These are phyloP conservation scores for Sebastolobus alascanus DNA, from an alignment of 2,797 vertebrate genomes.

Conservation along the genomic window DNA sequence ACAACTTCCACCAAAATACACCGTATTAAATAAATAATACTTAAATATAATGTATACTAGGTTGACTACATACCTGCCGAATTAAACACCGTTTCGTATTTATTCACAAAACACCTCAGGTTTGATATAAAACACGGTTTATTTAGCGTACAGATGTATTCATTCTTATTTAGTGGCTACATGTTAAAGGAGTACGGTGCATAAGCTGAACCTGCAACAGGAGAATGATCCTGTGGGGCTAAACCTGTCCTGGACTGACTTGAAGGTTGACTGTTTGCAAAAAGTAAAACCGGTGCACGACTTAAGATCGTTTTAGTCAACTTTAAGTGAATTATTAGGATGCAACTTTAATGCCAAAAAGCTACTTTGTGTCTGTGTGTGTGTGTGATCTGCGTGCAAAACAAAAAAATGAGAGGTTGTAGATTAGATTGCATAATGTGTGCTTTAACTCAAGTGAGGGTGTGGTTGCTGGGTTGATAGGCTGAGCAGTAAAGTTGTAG, in stretches of 20 bases:
- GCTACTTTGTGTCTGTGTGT: background rate
- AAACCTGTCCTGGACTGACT: background rate
- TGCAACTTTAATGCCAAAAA: background rate
- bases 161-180: too few relatives aligned
- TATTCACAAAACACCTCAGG: background rate
- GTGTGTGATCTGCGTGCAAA: background rate
- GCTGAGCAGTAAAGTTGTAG: slow-evolving; percentile 51
- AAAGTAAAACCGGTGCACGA: background rate
- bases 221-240: background rate
- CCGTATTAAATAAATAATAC: background rate
- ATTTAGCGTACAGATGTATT: background rate
- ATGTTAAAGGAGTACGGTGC: background rate
- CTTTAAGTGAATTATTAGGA: background rate
- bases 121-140: background rate
- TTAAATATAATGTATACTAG: background rate
- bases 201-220: background rate
- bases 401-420: background rate
- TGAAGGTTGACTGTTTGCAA: background rate
- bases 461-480: slow-evolving; percentile 63
- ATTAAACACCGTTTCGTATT: background rate
- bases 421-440: slow-evolving; percentile 6
- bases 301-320: background rate
- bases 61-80: background rate
- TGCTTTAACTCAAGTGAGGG: slow-evolving; percentile 41
- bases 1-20: background rate